A percentile compares a stretch with the other conserved stretches of the same genome.
Conservation (phyloP, 30 jellyfish, hydroid and myxozoan species). For the Catostylus mosaicus region DNA sequence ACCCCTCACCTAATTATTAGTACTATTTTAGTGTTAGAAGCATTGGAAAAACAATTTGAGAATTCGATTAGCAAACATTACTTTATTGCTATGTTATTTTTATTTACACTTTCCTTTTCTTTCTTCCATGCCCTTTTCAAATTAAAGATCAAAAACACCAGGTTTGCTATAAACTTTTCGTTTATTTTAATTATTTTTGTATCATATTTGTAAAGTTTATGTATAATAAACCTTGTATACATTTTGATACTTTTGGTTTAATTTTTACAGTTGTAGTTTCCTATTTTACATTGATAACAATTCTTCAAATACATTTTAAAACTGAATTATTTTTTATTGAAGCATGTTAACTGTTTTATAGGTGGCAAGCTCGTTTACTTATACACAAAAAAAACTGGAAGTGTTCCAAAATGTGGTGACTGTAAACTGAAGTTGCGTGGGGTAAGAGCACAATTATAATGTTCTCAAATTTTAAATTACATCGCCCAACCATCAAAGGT, state of each 20-base stretch:
- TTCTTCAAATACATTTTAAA: no score
- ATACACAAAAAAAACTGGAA: constrained; percentile 85
- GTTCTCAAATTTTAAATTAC: neutral
- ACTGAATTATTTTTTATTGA: neutral
- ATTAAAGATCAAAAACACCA: constrained; percentile 90
- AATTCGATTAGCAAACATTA: neutral
- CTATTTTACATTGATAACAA: no score
- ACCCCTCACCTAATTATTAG: no score
- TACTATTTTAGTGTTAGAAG: no score
- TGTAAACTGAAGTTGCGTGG: constrained; percentile 89
- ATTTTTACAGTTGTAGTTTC: no score
- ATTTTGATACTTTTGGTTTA: no score
- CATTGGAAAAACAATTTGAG: no score
- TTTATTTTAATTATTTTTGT: neutral
- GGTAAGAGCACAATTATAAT: constrained; percentile 45
- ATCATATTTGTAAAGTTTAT: neutral
- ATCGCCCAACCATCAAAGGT: no score
- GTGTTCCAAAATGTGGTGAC: constrained; percentile 96
- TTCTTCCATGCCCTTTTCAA: constrained; percentile 17
- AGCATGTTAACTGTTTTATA: constrained; percentile 6
- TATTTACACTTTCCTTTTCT: neutral
- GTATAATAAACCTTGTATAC: no score
- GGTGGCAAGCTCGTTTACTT: constrained; percentile 94
- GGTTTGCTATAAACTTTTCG: constrained; percentile 29
- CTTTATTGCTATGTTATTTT: neutral